Base-by-base conservation (phyloP, 1,140 invertebrate species). In the Ruditapes philippinarum region DNA sequence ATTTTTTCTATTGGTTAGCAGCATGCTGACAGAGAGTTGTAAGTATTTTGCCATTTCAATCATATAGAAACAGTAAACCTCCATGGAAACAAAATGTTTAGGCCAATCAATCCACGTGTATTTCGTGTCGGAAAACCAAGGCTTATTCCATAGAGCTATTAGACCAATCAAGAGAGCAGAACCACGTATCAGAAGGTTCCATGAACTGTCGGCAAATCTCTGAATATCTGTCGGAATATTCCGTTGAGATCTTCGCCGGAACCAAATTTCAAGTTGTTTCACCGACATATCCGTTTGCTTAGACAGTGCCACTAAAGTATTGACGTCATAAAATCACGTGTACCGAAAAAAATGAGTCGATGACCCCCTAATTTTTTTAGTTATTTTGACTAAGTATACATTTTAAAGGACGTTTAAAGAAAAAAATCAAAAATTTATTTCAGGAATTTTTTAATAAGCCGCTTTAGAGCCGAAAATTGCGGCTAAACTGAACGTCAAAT, bases 31-130 rank as follows among this genome's bases (percentile, higher is more conserved):
- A 65, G 98, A 97, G 78, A 99, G 96, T 5, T 98, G 98, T 97
- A 98, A 98, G 95, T 99, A 99, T 96, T 99, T 99, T 68, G 98
- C 97, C 92, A 98, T 97, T 33, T 98, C 98, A 83, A 99, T 96
- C 97, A 99, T 98, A 96, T 99, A 99, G 95, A 99, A 99, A 98
- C 98, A 99, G 98, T 98, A 97, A 12, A 97, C 82, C 90, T 96
- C 96, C 45, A 62, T 79, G 11, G 94, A 93, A 4, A 95, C 91
- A 88, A 89, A 40, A 93, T 62, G 57, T 0, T 28, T 1, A 1
- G 57, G 57, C 57, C 57, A 28, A 14, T 62, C n/a, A 1, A 28
- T 3, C 57, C 57, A 62, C 14, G 57, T 25, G 25, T 62, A n/a
- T 28, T 62, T 28, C 14, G 57, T 62, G 9, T 62, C 57, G n/a